A percentile compares a stretch with the other conserved stretches of the same genome.
Conservation (phyloP, 2,113 vertebrate species). For the Oryzias javanicus region DNA sequence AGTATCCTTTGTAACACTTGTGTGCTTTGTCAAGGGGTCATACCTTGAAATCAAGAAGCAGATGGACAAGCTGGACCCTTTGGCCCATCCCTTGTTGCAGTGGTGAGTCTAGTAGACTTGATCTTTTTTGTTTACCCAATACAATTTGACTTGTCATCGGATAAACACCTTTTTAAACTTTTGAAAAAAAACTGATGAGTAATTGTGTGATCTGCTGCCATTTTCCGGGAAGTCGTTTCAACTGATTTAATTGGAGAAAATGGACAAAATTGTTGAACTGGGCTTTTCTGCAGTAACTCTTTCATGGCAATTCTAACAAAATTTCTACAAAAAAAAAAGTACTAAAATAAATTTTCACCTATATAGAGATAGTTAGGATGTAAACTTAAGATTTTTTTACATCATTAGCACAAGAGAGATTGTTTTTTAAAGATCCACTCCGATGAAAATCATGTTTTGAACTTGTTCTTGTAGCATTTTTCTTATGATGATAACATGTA, state of each 20-base stretch:
- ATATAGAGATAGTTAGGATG: no score
- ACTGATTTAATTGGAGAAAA: no score
- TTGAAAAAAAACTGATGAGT: neutral
- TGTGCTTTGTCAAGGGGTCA: conserved; percentile 81
- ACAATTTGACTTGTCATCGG: neutral
- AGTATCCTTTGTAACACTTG: conserved; percentile 4
- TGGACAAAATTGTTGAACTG: neutral
- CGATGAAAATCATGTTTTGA: no score
- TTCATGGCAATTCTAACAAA: no score
- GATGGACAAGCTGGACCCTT: conserved; percentile 97
- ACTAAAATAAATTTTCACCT: no score
- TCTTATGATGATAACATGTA: no score
- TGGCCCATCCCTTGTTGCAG: conserved; percentile 94
- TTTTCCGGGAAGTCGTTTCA: neutral
- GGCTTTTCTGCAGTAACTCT: neutral
- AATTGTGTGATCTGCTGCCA: no score
- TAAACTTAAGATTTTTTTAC: no score
- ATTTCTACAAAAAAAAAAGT: no score
- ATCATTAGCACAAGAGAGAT: no score
- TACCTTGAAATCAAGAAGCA: conserved; percentile 99
- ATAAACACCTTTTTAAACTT: neutral
- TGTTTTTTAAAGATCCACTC: no score
- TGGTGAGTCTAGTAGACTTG: conserved; percentile 77
- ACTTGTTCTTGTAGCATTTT: no score
- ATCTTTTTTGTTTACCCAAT: neutral